Evolutionary conservation across 2,888 invertebrate genomes (phyloP).

Genomic region (Gastracanthus pulcherrimus): DNA sequence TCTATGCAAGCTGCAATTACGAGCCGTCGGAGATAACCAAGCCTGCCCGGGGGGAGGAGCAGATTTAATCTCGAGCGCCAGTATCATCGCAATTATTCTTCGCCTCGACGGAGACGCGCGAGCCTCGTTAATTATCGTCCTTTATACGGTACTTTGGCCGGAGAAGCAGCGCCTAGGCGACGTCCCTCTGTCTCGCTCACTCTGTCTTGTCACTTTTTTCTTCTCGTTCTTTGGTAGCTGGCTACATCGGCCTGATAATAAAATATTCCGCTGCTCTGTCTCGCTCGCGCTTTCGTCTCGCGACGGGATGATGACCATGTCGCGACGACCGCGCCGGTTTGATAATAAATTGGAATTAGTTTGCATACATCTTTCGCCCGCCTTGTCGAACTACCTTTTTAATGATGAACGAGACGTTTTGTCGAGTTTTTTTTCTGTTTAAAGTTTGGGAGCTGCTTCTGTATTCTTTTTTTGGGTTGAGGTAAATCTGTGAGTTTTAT

Average conservation of each 20-base stretch:
- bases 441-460: too few species aligned
- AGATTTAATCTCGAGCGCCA: conserved; percentile 28
- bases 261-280: conserved; percentile 25
- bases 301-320: neutral
- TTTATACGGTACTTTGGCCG: conserved; percentile 18
- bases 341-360: conserved; percentile 14
- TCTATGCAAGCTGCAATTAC: conserved; percentile 44
- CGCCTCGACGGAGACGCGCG: conserved; percentile 1
- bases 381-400: neutral
- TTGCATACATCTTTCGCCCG: neutral
- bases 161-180: neutral
- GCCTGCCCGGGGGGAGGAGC: neutral
- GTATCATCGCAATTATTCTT: conserved; percentile 46
- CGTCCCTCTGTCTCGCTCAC: neutral
- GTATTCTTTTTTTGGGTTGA: too few species aligned
- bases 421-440: too few species aligned
- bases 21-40: neutral
- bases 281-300: too few species aligned
- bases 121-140: conserved; percentile 42
- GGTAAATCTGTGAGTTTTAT: too few species aligned
- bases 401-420: neutral
- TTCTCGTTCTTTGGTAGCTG: neutral
- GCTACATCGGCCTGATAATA: neutral
- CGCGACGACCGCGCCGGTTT: neutral
- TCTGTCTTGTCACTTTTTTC: neutral